Conservation (phyloP, 2,888 invertebrate genomes). For the Andrena fulva region DNA sequence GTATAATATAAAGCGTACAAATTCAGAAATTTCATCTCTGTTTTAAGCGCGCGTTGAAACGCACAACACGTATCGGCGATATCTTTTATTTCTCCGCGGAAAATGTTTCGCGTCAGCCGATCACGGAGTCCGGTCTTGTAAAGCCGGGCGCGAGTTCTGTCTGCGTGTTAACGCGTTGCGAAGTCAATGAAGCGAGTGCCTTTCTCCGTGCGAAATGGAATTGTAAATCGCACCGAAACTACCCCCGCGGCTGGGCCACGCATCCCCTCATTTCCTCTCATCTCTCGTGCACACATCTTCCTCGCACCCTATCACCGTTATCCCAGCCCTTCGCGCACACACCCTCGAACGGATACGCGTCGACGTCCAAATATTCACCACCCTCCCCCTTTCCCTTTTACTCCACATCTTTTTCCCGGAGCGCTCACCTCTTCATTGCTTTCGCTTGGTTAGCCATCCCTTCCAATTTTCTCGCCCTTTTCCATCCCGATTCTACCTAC, state of each 20-base stretch:
- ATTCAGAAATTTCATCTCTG: not conserved
- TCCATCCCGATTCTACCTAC: not conserved
- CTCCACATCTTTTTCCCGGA: not conserved
- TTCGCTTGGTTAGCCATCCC: conserved; percentile 1
- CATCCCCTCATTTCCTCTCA: conserved; percentile 45
- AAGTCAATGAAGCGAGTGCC: conserved; percentile 54
- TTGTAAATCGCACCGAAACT: conserved; percentile 56
- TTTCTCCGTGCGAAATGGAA: conserved; percentile 51
- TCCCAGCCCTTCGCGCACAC: conserved; percentile 12
- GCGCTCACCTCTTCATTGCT: not conserved
- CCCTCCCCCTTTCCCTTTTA: not conserved
- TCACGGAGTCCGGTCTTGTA: not conserved
- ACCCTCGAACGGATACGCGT: conserved; percentile 1
- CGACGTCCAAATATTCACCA: conserved; percentile 38
- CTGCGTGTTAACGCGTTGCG: conserved; percentile 26
- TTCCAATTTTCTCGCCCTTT: conserved; percentile 9
- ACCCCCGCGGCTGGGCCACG: conserved; percentile 12
- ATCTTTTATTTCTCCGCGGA: not conserved
- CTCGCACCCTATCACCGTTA: conserved; percentile 10
- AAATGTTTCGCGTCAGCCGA: not conserved
- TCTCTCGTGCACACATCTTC: conserved; percentile 18
- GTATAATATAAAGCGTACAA: not conserved
- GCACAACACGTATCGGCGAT: no score
- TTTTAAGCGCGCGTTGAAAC: not conserved
- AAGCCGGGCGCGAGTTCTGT: conserved; percentile 20